Base-by-base conservation (phyloP, 2,797 vertebrate species). In the Silurus aristotelis region DNA sequence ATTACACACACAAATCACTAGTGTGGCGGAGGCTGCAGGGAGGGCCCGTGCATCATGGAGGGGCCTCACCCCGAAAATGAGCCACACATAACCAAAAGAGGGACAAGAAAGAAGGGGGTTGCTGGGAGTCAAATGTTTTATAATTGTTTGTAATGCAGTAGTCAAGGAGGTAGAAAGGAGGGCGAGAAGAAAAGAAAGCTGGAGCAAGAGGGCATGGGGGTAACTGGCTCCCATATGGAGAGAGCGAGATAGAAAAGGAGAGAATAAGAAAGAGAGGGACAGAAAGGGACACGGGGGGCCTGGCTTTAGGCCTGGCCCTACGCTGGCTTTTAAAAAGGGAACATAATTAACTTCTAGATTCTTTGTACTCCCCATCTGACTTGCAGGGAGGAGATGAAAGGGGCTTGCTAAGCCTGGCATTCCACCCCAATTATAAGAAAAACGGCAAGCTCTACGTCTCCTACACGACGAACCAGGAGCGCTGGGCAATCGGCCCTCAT, bases 371-470 rank as follows among this genome's bases (percentile, higher is more conserved):
- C 95, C 96, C 95, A 94, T 97, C 96, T 98, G 97, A 98, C 97
- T 97, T 96, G 85, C 97, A 99, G 98, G 97, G 97, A 93, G 97
- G 98, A 97, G 98, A 99, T 98, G 98, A 99, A 98, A 98, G 98
- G 94, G 98, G 98, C 92, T 96, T 99, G 93, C 95, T 99, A 96
- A 99, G 98, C 96, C 96, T 99, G 95, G 97, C 97, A 97, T 99
- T 99, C 97, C 98, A 99, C 94, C 98, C 98, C 97, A 99, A 97
- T 97, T 99, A 99, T 95, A 98, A 97, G 97, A 98, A 97, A 97
- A 99, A 98, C 96, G 98, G 98, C 95, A 99, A 99, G 95, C 96
- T 99, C 90, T 99, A 99, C 92, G 94, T 99, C 94, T 99, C 98
- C 94, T 99, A 99, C 94, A 99, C 98, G 94, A 99, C 98, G 95